Base-by-base conservation (phyloP, 2,888 invertebrate species). In the Lycia hirtaria region DNA sequence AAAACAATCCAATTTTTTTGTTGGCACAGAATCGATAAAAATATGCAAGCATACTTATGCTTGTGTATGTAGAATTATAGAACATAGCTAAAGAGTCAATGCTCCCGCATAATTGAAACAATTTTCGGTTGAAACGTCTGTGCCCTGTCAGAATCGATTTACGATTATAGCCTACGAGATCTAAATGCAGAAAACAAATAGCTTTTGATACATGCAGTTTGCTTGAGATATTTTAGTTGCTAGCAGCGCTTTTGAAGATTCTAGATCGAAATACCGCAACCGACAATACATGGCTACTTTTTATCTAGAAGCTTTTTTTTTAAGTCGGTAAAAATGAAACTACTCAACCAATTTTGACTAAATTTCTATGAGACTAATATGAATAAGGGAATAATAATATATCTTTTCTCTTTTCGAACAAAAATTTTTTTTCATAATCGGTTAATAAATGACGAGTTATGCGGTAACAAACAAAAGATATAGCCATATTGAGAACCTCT, bases 51-150 rank as follows among this genome's bases (percentile, higher is more conserved):
- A 19, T 33, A 7, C 32, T 17, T 32, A 10, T 48, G 43, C 38
- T 40, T 51, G 2, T 47, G 24, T 24, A 24, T 45, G 40, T 56
- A 19, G 19, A 40, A 50, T 40, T 10, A 30, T 47, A 47, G 41
- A 51, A 28, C 57, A 52, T 57, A 57, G 47, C 41, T 43, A 12
- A 35, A n/a, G 24, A 33, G 57, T 57, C 57, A 43, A 43, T 48
- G 57, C 26, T 37, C 57, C 35, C 52, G 15, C 14, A 57, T 52
- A 57, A 52, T 52, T 57, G 56, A 50, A 48, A 48, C 52, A 57
- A 41, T 48, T 52, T 56, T 52, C 35, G 28, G 47, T 28, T 26
- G 51, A 33, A 56, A 56, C 20, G 14, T 24, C 24, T 44, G 50
- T 43, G 26, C 9, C 28, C 32, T 28, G 47, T 52, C 51, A 41